Evolutionary conservation across 2,797 vertebrate species (phyloP).

Genomic region (Characodon lateralis): DNA sequence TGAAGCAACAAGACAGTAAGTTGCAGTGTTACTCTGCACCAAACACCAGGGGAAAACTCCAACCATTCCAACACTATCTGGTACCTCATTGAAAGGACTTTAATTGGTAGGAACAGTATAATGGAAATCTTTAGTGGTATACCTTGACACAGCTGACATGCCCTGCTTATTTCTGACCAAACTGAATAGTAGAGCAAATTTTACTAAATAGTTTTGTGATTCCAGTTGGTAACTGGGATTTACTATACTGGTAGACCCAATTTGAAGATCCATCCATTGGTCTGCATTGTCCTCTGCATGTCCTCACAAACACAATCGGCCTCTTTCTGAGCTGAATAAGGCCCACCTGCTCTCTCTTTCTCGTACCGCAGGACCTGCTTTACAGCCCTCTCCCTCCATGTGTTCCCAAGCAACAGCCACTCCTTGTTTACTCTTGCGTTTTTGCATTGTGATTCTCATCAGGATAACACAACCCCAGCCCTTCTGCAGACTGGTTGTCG

Average conservation of each 20-base stretch:
- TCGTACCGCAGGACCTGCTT: slow-evolving; percentile 54
- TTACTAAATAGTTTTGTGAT: slow-evolving; percentile 11
- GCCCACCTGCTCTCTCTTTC: slow-evolving; percentile 50
- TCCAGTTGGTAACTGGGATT: slow-evolving; percentile 8
- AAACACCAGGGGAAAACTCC: not conserved
- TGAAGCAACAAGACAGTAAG: not conserved
- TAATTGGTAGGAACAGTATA: not conserved
- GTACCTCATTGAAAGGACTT: not conserved
- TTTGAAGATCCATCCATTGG: slow-evolving; percentile 16
- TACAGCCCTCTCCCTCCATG: slow-evolving; percentile 64
- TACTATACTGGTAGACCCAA: not conserved
- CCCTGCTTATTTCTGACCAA: not conserved
- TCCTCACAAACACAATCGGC: slow-evolving; percentile 27
- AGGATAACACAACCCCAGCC: slow-evolving; percentile 57
- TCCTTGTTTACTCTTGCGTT: slow-evolving; percentile 82
- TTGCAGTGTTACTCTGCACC: not conserved
- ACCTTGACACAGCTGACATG: not conserved
- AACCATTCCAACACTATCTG: not conserved
- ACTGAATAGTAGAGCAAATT: not conserved
- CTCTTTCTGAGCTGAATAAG: slow-evolving; percentile 36
- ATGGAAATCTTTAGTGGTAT: not conserved
- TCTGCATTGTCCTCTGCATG: slow-evolving; percentile 10
- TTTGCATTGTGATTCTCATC: slow-evolving; percentile 77
- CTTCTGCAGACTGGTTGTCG: slow-evolving; percentile 45
- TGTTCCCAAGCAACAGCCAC: slow-evolving; percentile 81